These are phyloP conservation scores for Andrena dorsata DNA, from an alignment of 2,888 invertebrate genomes.

Conservation along the genomic window DNA sequence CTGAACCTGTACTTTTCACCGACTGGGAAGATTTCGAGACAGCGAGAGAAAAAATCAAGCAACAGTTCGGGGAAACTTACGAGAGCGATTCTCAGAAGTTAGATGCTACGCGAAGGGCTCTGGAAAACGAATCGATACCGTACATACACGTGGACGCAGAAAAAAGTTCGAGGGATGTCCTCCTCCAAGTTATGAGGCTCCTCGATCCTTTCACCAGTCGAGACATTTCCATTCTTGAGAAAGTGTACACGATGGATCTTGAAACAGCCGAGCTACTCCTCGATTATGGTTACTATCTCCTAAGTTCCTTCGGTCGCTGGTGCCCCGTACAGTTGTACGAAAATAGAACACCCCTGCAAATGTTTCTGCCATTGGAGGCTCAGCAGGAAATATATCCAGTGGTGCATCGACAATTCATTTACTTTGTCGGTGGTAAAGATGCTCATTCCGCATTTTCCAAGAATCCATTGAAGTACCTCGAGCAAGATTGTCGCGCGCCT, in stretches of 20 bases:
- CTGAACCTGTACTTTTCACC: conserved; percentile 85
- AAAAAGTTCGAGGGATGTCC: conserved; percentile 78
- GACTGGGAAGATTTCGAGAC: conserved; percentile 86
- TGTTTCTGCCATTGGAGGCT: conserved; percentile 85
- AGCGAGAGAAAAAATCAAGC: conserved; percentile 83
- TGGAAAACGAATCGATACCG: conserved; percentile 85
- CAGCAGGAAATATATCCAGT: conserved; percentile 86
- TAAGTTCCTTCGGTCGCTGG: conserved; percentile 88
- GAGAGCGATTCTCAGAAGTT: conserved; percentile 85
- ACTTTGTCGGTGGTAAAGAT: conserved; percentile 86
- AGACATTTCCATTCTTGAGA: conserved; percentile 87
- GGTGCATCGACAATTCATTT: conserved; percentile 87
- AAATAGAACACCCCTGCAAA: conserved; percentile 85
- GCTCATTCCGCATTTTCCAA: conserved; percentile 86
- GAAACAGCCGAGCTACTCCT: conserved; percentile 87
- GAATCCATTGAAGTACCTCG: conserved; percentile 87
- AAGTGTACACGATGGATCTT: conserved; percentile 86
- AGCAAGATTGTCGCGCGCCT: conserved; percentile 84
- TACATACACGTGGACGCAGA: conserved; percentile 85
- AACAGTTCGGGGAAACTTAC: conserved; percentile 85
- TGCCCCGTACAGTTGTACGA: conserved; percentile 89
- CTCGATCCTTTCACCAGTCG: conserved; percentile 84
- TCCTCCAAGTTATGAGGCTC: conserved; percentile 75
- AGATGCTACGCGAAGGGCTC: conserved; percentile 82
- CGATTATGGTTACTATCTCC: conserved; percentile 87